Evolutionary conservation across 2,113 vertebrate genomes (phyloP).

Genomic region (Sitta europaea): DNA sequence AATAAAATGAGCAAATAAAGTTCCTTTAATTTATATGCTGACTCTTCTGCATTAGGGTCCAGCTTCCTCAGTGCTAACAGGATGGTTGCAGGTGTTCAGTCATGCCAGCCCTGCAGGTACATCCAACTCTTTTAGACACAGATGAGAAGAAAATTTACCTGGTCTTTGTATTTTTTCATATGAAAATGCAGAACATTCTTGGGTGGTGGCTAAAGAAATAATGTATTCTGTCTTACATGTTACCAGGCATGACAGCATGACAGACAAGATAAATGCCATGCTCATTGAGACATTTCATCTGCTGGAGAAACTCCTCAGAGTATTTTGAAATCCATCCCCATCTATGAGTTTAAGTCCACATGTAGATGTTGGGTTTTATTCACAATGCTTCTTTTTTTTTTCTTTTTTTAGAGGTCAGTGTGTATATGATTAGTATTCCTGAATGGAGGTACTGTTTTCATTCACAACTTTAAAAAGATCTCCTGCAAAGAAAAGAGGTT

Average conservation of each 20-base stretch:
- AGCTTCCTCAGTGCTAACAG: neutral
- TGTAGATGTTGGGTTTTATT: accelerated
- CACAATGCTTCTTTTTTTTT: neutral
- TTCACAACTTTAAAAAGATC: neutral
- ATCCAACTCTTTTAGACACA: neutral
- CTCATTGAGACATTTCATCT: neutral
- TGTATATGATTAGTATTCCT: neutral
- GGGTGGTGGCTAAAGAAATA: neutral
- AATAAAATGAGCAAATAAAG: neutral
- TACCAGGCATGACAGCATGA: neutral
- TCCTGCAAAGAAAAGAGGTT: neutral
- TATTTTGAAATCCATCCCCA: neutral
- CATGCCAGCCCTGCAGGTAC: neutral
- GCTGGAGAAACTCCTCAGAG: neutral
- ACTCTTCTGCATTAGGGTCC: neutral
- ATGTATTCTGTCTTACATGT: neutral
- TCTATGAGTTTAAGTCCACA: neutral
- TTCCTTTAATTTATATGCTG: neutral
- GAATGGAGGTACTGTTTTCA: neutral
- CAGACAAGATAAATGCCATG: neutral
- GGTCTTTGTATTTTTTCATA: neutral
- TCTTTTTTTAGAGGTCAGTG: neutral
- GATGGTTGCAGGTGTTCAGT: neutral
- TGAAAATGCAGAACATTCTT: neutral
- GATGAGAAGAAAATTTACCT: neutral